Evolutionary conservation across 2,113 vertebrate genomes (phyloP).

Genomic region (Clarias macrocephalus): DNA sequence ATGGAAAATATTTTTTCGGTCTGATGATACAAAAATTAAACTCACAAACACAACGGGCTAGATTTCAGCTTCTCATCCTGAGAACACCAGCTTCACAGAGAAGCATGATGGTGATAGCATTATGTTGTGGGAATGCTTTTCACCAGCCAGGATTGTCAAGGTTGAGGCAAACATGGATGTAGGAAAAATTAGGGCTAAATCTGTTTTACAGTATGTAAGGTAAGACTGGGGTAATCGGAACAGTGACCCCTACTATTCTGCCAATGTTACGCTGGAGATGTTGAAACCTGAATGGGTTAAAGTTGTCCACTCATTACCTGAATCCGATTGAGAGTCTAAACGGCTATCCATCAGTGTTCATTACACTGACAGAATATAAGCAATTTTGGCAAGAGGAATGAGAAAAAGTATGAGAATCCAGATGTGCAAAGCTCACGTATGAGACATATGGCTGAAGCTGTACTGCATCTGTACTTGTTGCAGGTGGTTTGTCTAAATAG

Average conservation of each 20-base stretch:
- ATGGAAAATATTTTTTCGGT: not conserved
- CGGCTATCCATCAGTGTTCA: not conserved
- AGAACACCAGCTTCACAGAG: not conserved
- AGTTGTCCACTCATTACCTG: not conserved
- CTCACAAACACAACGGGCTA: not conserved
- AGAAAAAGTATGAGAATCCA: not conserved
- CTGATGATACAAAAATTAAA: not conserved
- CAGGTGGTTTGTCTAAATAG: not conserved
- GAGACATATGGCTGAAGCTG: not conserved
- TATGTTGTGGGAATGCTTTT: not conserved
- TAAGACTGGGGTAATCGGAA: not conserved
- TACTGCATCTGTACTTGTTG: not conserved
- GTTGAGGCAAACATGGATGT: not conserved
- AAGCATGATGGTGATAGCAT: not conserved
- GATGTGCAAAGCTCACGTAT: not conserved
- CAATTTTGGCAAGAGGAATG: not conserved
- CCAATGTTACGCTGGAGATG: not conserved
- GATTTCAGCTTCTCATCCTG: not conserved
- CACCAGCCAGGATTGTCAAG: not conserved
- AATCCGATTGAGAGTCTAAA: not conserved
- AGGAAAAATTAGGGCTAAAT: not conserved
- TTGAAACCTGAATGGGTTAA: not conserved
- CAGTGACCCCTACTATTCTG: not conserved
- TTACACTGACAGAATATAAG: not conserved
- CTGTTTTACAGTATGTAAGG: not conserved